These are phyloP conservation scores for Agelastica alni DNA, from an alignment of 2,888 invertebrate genomes.

Conservation along the genomic window DNA sequence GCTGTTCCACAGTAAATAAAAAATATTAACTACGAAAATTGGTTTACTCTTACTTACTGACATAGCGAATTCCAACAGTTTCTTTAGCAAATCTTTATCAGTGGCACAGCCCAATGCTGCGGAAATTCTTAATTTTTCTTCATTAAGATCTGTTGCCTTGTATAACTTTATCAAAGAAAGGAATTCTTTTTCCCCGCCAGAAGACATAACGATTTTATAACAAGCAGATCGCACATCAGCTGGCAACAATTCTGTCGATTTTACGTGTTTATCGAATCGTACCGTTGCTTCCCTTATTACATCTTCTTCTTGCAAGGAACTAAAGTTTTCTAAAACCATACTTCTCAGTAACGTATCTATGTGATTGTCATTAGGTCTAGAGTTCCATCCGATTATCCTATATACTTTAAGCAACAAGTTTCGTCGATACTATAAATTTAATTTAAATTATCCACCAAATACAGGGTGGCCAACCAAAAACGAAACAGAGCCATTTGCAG, in stretches of 20 bases:
- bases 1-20: too few species aligned
- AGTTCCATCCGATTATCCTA: constrained; percentile 84
- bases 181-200: constrained; percentile 72
- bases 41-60: constrained; percentile 63
- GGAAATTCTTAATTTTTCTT: constrained; percentile 90
- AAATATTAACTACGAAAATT: not conserved
- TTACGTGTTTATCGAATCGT: constrained; percentile 68
- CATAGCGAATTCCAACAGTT: constrained; percentile 79
- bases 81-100: constrained; percentile 69
- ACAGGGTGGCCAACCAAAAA: too few species aligned
- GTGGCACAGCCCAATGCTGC: constrained; percentile 79
- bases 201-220: constrained; percentile 78
- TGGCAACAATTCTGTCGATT: constrained; percentile 64
- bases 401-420: constrained; percentile 74
- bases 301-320: constrained; percentile 77
- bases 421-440: constrained; percentile 66
- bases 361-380: constrained; percentile 77
- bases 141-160: constrained; percentile 83
- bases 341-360: constrained; percentile 83
- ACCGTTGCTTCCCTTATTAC: constrained; percentile 77
- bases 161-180: constrained; percentile 79
- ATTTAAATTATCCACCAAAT: too few species aligned
- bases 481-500: too few species aligned
- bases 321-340: constrained; percentile 80
- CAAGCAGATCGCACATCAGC: constrained; percentile 82